Evolutionary conservation across 1,140 invertebrate genomes (phyloP).

Genomic region (Drosophila bipectinata): DNA sequence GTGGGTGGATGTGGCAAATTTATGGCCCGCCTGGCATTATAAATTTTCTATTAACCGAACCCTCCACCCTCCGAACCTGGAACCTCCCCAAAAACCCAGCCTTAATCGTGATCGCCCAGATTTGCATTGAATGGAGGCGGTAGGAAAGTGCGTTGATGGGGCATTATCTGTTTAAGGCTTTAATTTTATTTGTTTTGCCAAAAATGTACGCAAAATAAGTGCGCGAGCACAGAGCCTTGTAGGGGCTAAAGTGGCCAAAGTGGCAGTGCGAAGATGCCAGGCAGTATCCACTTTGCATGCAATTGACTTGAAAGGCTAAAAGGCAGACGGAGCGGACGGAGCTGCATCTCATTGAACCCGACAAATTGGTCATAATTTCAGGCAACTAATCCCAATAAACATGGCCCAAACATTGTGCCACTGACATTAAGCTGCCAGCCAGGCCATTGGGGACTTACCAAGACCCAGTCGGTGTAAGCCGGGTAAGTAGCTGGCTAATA

Average conservation of each 20-base stretch:
- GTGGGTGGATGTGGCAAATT: constrained; percentile 70
- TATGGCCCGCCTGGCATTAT: constrained; percentile 73
- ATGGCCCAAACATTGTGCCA: constrained; percentile 78
- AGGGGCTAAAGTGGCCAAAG: constrained; percentile 28
- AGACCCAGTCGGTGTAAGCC: constrained; percentile 25
- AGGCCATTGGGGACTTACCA: constrained; percentile 28
- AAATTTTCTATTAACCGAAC: constrained; percentile 80
- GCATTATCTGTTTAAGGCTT: constrained; percentile 82
- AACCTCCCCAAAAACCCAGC: background rate
- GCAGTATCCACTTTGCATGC: constrained; percentile 63
- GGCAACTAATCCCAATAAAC: constrained; percentile 82
- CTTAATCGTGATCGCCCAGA: constrained; percentile 39
- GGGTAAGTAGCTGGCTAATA: constrained; percentile 66
- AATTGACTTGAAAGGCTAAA: constrained; percentile 72
- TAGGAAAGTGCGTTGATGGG: constrained; percentile 56
- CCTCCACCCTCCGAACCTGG: background rate
- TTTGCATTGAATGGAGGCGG: constrained; percentile 73
- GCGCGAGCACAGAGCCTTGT: constrained; percentile 62
- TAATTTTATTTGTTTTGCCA: constrained; percentile 74
- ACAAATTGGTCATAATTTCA: constrained; percentile 83
- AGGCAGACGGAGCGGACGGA: constrained; percentile 15
- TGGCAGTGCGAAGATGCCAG: background rate
- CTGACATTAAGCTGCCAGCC: constrained; percentile 77
- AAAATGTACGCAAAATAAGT: constrained; percentile 81
- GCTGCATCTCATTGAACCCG: constrained; percentile 73